These are phyloP conservation scores for Unio pictorum DNA, from an alignment of 2,888 invertebrate genomes.

Conservation along the genomic window DNA sequence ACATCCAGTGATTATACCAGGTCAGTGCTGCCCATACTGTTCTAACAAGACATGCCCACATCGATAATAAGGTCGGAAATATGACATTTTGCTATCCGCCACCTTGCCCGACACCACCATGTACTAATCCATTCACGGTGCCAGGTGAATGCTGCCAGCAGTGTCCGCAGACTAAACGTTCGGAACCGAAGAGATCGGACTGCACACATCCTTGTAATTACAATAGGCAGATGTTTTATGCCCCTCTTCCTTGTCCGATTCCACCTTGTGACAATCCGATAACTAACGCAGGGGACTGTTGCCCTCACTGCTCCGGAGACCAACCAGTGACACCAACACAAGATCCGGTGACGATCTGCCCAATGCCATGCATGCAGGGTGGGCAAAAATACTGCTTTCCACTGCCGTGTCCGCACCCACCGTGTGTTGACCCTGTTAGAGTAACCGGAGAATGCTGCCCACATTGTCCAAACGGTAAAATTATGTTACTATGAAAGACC, in stretches of 20 bases:
- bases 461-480: constrained; percentile 22
- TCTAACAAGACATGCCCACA: constrained; percentile 16
- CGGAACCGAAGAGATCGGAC: no score
- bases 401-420: constrained; percentile 19
- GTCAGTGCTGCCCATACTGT: constrained; percentile 24
- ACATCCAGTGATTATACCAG: constrained; percentile 13
- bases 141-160: constrained; percentile 15
- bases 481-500: no score
- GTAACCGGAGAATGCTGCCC: constrained; percentile 20
- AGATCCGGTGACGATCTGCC: constrained; percentile 5
- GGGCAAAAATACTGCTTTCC: constrained; percentile 19
- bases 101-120: constrained; percentile 20
- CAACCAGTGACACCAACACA: no score
- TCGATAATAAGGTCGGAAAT: constrained; percentile 17
- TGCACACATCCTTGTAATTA: no score
- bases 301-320: no score
- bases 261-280: no score
- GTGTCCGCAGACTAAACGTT: constrained; percentile 7
- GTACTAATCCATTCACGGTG: constrained; percentile 11
- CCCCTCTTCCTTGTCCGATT: no score
- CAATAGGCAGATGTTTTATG: no score
- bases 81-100: constrained; percentile 18
- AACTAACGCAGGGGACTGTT: no score
- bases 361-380: constrained; percentile 20
- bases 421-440: constrained; percentile 15